A percentile compares a stretch with the other conserved stretches of the same genome.
Conservation (phyloP, 2,888 invertebrate genomes). For the Polyploca ridens region DNA sequence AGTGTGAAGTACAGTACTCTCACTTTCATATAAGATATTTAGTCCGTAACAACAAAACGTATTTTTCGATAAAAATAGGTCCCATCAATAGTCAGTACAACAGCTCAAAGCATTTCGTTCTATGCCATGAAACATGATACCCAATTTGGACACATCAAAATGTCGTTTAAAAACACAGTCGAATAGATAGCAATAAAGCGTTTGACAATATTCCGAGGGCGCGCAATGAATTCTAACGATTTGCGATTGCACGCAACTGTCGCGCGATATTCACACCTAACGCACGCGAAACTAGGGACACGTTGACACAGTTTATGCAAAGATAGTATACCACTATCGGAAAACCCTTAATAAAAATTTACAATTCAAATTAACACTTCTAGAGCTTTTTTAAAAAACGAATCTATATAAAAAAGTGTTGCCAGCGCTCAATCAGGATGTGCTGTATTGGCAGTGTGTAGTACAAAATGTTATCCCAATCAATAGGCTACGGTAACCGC, state of each 20-base stretch:
- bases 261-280: slow-evolving; percentile 28
- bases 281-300: slow-evolving; percentile 25
- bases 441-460: no score
- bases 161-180: slow-evolving; percentile 35
- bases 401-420: no score
- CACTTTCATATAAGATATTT: no score
- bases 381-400: no score
- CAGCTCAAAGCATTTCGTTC: slow-evolving; percentile 7
- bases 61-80: background rate
- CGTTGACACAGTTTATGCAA: slow-evolving; percentile 13
- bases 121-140: slow-evolving; percentile 7
- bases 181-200: slow-evolving; percentile 37
- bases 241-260: slow-evolving; percentile 26
- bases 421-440: no score
- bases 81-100: background rate
- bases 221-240: slow-evolving; percentile 46
- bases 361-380: no score
- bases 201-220: slow-evolving; percentile 35
- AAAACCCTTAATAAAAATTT: background rate
- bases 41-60: background rate
- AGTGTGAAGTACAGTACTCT: no score
- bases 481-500: no score
- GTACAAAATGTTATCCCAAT: no score
- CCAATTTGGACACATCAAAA: slow-evolving; percentile 9
- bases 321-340: background rate